phyloP scores from a whole-genome alignment of 2,797 vertebrate genomes.

The Stomatorhinus walkeri region DNA sequence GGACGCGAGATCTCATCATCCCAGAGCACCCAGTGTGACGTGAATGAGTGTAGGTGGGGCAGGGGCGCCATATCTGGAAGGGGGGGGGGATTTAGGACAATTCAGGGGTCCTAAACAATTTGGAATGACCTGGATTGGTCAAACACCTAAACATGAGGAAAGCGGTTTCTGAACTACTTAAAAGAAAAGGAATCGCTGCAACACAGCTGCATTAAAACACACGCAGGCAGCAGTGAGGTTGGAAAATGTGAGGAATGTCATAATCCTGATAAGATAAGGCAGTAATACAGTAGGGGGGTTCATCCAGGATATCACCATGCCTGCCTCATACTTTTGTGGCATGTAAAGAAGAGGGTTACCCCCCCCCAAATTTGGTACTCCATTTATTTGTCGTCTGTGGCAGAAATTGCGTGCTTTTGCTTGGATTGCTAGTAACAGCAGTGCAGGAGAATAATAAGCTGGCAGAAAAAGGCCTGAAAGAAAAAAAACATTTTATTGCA shows the following conservation, averaged over 20 bases:
- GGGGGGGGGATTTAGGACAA: neutral
- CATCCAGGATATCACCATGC: neutral
- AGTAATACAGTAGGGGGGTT: neutral
- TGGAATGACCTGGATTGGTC: neutral
- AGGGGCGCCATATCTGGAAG: neutral
- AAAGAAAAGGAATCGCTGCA: neutral
- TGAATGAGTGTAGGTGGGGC: neutral
- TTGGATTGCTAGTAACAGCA: neutral
- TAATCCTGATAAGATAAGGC: neutral
- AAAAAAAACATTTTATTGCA: neutral
- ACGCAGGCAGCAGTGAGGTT: neutral
- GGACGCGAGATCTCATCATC: neutral
- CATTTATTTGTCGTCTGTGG: neutral
- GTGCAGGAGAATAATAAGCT: neutral
- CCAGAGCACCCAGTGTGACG: neutral
- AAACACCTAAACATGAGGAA: neutral
- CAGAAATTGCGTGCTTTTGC: neutral
- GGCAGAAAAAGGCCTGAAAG: neutral
- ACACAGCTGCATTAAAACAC: neutral
- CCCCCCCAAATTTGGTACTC: neutral
- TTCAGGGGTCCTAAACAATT: neutral
- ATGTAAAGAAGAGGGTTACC: neutral
- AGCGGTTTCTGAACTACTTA: neutral
- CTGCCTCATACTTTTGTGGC: neutral
- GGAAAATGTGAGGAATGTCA: neutral